Evolutionary conservation across 2,797 vertebrate species (phyloP).

Genomic region (Characodon lateralis): DNA sequence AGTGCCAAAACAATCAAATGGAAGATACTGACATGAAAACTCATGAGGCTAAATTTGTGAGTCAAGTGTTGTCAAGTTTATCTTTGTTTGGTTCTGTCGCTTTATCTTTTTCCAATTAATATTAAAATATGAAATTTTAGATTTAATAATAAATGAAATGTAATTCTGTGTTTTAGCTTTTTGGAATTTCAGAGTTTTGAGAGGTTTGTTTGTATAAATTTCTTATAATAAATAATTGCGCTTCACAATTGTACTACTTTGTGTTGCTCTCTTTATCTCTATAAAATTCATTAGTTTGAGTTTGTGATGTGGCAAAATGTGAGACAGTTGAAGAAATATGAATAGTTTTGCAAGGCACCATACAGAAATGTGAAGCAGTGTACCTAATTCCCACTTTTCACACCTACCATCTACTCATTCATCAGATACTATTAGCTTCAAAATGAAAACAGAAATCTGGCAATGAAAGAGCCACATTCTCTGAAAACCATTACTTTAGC

Average conservation of each 20-base stretch:
- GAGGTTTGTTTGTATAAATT: too few species aligned
- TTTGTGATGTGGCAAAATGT: background rate
- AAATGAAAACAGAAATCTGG: slow-evolving; percentile 13
- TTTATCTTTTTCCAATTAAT: too few species aligned
- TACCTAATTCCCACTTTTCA: slow-evolving; percentile 51
- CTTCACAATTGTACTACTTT: background rate
- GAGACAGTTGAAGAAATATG: background rate
- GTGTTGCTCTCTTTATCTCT: background rate
- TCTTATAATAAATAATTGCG: too few species aligned
- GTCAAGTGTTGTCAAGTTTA: slow-evolving; percentile 58
- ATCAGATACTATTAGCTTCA: slow-evolving; percentile 34
- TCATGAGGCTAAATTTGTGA: slow-evolving; percentile 71
- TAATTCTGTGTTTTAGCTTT: too few species aligned
- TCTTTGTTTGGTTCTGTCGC: too few species aligned
- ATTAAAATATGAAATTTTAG: too few species aligned
- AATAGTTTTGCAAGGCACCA: background rate
- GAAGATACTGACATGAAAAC: slow-evolving; percentile 65
- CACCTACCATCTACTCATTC: slow-evolving; percentile 49
- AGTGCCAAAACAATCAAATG: slow-evolving; percentile 75
- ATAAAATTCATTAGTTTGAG: background rate
- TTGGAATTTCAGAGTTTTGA: too few species aligned
- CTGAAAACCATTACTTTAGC: slow-evolving; percentile 2
- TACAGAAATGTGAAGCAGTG: background rate
- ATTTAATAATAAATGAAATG: too few species aligned
- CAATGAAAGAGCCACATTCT: slow-evolving; percentile 28